phyloP scores from a whole-genome alignment of 2,113 vertebrate genomes.

The Platichthys stellatus region DNA sequence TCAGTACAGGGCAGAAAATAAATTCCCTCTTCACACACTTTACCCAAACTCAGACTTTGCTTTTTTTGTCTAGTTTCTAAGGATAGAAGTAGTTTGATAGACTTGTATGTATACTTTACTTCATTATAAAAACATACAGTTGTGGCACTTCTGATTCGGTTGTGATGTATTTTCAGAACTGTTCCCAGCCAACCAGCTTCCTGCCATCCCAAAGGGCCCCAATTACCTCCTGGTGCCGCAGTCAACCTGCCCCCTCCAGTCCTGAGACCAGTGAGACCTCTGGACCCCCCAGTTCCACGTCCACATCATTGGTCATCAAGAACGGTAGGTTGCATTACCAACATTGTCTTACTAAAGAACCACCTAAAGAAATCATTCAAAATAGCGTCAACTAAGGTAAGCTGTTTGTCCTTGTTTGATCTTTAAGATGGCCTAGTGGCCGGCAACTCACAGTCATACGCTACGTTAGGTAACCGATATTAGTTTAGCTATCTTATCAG shows the following conservation, averaged over 20 bases:
- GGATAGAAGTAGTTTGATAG: not conserved
- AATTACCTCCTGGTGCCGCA: slow-evolving; percentile 79
- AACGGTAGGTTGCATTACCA: slow-evolving; percentile 70
- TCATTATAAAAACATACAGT: not conserved
- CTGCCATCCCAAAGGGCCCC: slow-evolving; percentile 82
- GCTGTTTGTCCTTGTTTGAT: too few relatives aligned
- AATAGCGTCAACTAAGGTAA: too few relatives aligned
- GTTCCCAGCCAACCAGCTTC: slow-evolving; percentile 85
- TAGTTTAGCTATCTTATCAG: too few relatives aligned
- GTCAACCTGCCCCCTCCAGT: slow-evolving; percentile 73
- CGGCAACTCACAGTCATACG: too few relatives aligned
- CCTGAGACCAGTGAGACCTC: slow-evolving; percentile 78
- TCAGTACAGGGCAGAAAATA: slow-evolving; percentile 6
- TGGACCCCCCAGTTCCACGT: slow-evolving; percentile 65
- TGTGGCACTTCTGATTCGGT: not conserved
- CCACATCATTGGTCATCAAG: slow-evolving; percentile 80
- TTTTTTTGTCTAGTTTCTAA: not conserved
- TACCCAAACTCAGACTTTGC: not conserved
- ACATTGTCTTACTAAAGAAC: not conserved
- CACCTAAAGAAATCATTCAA: too few relatives aligned
- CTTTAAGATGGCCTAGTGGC: too few relatives aligned
- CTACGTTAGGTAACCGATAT: too few relatives aligned
- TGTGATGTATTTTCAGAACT: slow-evolving; percentile 81
- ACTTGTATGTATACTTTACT: not conserved
- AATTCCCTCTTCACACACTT: slow-evolving; percentile 3